Conservation (phyloP, 1,140 invertebrate species). For the Atta cephalotes region DNA sequence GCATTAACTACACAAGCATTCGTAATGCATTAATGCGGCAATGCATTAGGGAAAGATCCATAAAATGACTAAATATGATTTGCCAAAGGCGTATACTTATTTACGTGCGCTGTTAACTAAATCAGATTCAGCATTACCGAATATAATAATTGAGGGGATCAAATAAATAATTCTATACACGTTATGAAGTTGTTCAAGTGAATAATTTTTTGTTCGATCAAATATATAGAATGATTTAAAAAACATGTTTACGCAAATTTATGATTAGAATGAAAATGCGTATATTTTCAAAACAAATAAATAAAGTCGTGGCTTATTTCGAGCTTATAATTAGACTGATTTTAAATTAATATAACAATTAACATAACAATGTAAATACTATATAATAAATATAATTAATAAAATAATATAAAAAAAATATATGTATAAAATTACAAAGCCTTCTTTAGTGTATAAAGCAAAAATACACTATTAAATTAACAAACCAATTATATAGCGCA, state of each 20-base stretch:
- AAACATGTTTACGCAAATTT: neutral
- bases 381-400: no score
- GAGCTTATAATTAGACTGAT: no score
- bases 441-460: no score
- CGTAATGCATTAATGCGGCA: neutral
- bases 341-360: no score
- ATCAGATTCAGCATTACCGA: neutral
- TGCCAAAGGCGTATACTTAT: constrained; percentile 18
- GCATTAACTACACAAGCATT: neutral
- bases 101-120: constrained; percentile 9
- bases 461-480: no score
- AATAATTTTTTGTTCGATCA: neutral
- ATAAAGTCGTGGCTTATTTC: no score
- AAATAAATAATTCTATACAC: neutral
- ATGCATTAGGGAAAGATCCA: neutral
- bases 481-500: no score
- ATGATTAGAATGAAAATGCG: no score
- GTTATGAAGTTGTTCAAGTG: neutral
- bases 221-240: neutral
- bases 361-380: no score
- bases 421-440: no score
- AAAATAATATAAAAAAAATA: no score
- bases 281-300: no score
- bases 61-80: neutral
- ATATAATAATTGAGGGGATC: neutral